Evolutionary conservation across 2,888 invertebrate species (phyloP).

Genomic region (Myopa testacea): DNA sequence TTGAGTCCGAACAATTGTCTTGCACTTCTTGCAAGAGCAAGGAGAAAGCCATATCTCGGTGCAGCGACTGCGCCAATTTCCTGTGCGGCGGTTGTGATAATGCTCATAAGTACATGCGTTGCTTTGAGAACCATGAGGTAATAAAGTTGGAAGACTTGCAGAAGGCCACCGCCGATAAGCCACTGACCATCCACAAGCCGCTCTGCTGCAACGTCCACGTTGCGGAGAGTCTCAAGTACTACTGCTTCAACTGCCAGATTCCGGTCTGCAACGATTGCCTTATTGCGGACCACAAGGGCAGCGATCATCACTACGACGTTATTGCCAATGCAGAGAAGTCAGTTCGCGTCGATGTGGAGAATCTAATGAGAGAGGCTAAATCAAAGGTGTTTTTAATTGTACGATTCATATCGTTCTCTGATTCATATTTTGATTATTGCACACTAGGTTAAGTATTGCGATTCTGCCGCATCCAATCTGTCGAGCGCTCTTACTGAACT

Average conservation of each 20-base stretch:
- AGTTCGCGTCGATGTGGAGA: slow-evolving; percentile 81
- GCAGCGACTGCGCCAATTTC: slow-evolving; percentile 94
- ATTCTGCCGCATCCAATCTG: slow-evolving; percentile 79
- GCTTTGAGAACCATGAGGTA: slow-evolving; percentile 95
- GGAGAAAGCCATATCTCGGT: slow-evolving; percentile 92
- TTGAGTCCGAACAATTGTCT: slow-evolving; percentile 76
- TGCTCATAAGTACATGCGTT: slow-evolving; percentile 96
- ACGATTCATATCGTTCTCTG: background rate
- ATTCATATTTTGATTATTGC: background rate
- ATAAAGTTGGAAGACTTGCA: slow-evolving; percentile 89
- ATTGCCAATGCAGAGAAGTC: slow-evolving; percentile 83
- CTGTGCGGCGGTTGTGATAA: slow-evolving; percentile 94
- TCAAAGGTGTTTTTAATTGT: slow-evolving; percentile 69
- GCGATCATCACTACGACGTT: slow-evolving; percentile 86
- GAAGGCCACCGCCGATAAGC: slow-evolving; percentile 74
- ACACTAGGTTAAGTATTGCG: slow-evolving; percentile 75
- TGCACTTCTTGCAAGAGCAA: slow-evolving; percentile 97
- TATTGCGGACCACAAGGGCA: slow-evolving; percentile 83
- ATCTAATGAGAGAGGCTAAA: slow-evolving; percentile 80
- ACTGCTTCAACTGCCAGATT: slow-evolving; percentile 87
- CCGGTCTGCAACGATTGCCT: slow-evolving; percentile 91
- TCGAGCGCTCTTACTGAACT: slow-evolving; percentile 86
- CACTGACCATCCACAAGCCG: slow-evolving; percentile 87
- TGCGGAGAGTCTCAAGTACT: slow-evolving; percentile 87
- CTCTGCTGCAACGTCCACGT: slow-evolving; percentile 86